Evolutionary conservation across 2,797 vertebrate species (phyloP).

Genomic region (Chrysolophus pictus): DNA sequence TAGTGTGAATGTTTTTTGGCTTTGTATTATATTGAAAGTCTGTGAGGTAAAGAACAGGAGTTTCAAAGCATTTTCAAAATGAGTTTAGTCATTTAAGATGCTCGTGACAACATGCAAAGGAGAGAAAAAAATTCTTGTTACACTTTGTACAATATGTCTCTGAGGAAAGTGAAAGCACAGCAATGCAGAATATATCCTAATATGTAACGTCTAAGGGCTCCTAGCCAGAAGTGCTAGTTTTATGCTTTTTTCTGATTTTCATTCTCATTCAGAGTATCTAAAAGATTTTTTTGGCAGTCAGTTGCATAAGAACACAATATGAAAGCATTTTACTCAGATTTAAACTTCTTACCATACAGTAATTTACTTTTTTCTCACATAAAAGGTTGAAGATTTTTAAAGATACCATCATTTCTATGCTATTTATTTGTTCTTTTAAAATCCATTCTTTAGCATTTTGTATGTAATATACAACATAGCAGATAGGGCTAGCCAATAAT

Average conservation of each 20-base stretch:
- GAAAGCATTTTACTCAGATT: background rate
- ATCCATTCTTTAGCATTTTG: background rate
- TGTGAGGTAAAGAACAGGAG: background rate
- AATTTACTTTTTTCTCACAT: background rate
- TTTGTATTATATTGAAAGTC: background rate
- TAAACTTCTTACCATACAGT: background rate
- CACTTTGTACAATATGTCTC: background rate
- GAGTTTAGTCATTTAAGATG: background rate
- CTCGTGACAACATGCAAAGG: background rate
- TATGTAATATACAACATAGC: background rate
- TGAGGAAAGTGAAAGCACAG: background rate
- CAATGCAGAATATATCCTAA: background rate
- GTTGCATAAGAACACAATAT: background rate
- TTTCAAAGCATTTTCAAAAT: conserved; percentile 14
- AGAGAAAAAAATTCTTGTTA: background rate
- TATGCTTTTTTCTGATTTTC: background rate
- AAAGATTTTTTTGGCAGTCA: background rate
- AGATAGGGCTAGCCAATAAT: background rate
- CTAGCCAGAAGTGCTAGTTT: background rate
- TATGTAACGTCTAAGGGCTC: background rate
- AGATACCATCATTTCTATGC: background rate
- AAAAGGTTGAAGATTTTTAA: background rate
- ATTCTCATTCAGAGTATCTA: background rate
- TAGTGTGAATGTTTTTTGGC: background rate
- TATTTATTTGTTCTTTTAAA: background rate